Percentiles rank a stretch among this genome's conserved stretches.
Evolutionary conservation across 2,888 invertebrate genomes (phyloP).

Genomic region (Drosophila paranaensis): DNA sequence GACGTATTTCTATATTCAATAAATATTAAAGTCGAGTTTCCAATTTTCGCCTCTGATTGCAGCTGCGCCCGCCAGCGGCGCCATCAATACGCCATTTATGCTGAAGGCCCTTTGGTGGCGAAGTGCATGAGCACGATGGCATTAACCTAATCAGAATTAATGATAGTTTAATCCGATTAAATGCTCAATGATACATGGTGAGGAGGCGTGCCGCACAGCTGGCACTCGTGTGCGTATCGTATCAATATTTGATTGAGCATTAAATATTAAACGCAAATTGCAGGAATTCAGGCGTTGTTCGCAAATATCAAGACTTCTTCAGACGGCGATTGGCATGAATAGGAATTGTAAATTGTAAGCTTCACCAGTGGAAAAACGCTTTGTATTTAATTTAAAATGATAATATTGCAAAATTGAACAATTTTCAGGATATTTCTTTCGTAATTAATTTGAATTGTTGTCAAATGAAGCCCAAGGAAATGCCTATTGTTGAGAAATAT

Average conservation of each 20-base stretch:
- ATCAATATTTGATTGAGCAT: constrained; percentile 64
- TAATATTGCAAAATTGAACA: neutral
- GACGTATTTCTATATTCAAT: constrained; percentile 48
- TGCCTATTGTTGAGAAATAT: neutral
- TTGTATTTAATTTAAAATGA: neutral
- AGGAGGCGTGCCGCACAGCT: neutral
- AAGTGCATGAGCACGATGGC: constrained; percentile 15
- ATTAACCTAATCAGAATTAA: constrained; percentile 50
- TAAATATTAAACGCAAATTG: constrained; percentile 48
- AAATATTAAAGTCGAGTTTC: constrained; percentile 46
- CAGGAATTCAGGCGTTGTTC: neutral
- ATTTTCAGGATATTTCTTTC: constrained; percentile 5
- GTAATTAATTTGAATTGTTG: constrained; percentile 16
- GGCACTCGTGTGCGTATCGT: constrained; percentile 17
- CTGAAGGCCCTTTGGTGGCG: constrained; percentile 10
- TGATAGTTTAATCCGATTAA: constrained; percentile 35
- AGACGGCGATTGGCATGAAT: too few species aligned
- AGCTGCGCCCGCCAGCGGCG: constrained; percentile 14
- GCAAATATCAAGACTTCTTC: neutral
- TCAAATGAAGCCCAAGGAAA: neutral
- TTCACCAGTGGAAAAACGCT: too few species aligned
- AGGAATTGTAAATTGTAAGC: neutral
- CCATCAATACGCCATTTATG: constrained; percentile 12
- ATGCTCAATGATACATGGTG: constrained; percentile 3
- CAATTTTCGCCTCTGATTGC: constrained; percentile 24